phyloP scores from a whole-genome alignment of 2,888 invertebrate genomes.

The Watsonalla cultraria region DNA sequence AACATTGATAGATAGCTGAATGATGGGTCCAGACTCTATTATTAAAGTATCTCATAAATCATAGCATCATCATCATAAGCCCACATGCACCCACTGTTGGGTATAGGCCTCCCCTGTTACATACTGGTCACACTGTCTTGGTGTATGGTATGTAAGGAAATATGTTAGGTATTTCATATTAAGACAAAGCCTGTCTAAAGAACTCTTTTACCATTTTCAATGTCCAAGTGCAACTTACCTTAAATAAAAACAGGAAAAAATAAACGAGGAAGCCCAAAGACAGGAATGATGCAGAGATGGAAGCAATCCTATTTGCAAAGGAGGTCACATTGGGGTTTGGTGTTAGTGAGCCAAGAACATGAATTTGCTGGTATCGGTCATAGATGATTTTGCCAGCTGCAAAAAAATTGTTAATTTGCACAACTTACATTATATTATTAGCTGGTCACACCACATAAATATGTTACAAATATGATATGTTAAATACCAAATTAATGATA shows the following conservation, averaged over 20 bases:
- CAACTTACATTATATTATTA: conserved; percentile 8
- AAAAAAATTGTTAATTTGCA: conserved; percentile 46
- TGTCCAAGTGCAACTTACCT: conserved; percentile 47
- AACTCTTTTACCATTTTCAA: too few species aligned
- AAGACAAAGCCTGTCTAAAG: too few species aligned
- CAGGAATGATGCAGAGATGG: conserved; percentile 61
- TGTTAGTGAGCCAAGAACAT: conserved; percentile 71
- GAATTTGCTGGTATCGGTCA: conserved; percentile 81
- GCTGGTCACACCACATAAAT: background rate
- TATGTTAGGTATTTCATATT: too few species aligned
- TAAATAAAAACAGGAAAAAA: conserved; percentile 63
- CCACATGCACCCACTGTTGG: too few species aligned
- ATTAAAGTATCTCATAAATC: too few species aligned
- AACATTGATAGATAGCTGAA: too few species aligned
- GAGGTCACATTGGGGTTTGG: conserved; percentile 69
- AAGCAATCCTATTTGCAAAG: conserved; percentile 67
- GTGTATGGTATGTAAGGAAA: too few species aligned
- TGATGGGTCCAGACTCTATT: too few species aligned
- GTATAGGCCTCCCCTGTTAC: too few species aligned
- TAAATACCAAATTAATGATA: background rate
- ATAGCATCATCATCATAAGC: too few species aligned
- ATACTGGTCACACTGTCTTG: too few species aligned
- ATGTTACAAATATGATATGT: too few species aligned
- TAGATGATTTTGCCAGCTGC: conserved; percentile 81
- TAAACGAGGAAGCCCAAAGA: conserved; percentile 82